These are phyloP conservation scores for Drosophila lowei DNA, from an alignment of 1,140 invertebrate species.

Conservation along the genomic window DNA sequence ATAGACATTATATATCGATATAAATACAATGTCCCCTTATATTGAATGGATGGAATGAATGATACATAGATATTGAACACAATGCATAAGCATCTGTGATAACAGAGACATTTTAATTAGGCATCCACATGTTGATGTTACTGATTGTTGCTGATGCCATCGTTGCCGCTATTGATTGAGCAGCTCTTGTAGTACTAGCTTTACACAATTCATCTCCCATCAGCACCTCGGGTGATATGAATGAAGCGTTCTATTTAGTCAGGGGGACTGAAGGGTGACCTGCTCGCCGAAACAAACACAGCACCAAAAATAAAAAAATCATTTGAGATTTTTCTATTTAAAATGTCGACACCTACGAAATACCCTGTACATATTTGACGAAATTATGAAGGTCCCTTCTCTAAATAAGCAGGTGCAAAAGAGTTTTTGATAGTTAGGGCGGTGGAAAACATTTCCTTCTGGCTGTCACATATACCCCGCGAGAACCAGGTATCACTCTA, in stretches of 20 bases:
- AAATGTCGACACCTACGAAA: neutral
- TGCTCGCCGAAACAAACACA: neutral
- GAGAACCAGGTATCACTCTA: constrained; percentile 19
- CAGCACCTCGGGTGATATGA: constrained; percentile 23
- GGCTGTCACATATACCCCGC: constrained; percentile 12
- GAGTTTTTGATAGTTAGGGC: too few species aligned
- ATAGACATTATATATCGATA: too few species aligned
- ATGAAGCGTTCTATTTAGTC: constrained; percentile 50
- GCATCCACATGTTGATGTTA: constrained; percentile 25
- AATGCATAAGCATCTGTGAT: constrained; percentile 19
- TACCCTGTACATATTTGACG: neutral
- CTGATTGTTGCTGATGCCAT: constrained; percentile 33
- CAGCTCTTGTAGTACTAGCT: constrained; percentile 34
- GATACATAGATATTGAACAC: too few species aligned
- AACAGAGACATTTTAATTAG: constrained; percentile 48
- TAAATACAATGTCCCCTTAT: too few species aligned
- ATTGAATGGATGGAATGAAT: too few species aligned
- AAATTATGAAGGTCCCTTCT: too few species aligned
- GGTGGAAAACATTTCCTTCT: too few species aligned
- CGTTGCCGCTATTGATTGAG: constrained; percentile 50
- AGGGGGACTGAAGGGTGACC: constrained; percentile 1
- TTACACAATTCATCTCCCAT: constrained; percentile 41
- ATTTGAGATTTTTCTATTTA: neutral
- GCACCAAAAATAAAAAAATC: neutral
- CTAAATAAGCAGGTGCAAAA: too few species aligned